Base-by-base conservation (phyloP, 2,888 invertebrate genomes). In the Oscheius onirici region DNA sequence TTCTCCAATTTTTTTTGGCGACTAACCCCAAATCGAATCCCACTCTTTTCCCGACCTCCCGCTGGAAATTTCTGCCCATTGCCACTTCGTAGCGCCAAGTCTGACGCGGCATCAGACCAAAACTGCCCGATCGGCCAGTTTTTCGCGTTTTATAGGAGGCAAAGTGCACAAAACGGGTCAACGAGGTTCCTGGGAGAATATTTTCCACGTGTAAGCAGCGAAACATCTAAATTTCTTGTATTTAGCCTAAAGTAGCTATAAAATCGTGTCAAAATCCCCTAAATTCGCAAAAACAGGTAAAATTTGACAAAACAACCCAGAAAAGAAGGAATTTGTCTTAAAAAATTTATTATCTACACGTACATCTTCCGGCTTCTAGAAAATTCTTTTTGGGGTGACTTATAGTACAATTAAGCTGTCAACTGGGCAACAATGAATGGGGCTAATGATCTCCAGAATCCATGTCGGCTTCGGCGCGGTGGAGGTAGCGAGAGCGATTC, bases 361-460 rank as follows among this genome's bases (percentile, higher is more conserved):
- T 34, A 34, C 34, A 34, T 34, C 34, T 34, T 34, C 34, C 8
- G 34, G 34, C 34, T 34, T 34, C 34, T 34, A 8, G 34, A 34
- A 34, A 34, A 34, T 34, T 34, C 8, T 34, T 8, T 34, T 34
- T 8, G 34, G 8, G 34, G 34, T 3, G 0, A 34, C 34, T 34
- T 34, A 34, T 34, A 34, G 34, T 34, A 34, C 34, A 34, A 34
- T 6, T 34, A 34, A 8, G 34, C 34, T 34, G 34, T 34, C 34
- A 99, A 8, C n/a, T n/a, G n/a, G n/a, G n/a, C n/a, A 34, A 34
- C 3, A 34, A 34, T 6, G 34, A 34, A 34, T 8, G 34, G 34
- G 34, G 8, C 34, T 34, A 34, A 89, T 34, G 34, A 34, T 34
- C 34, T 34, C 34, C 34, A 8, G 34, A 34, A 28, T n/a, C 43